Evolutionary conservation across 2,797 vertebrate species (phyloP).

Genomic region (Paguma larvata): DNA sequence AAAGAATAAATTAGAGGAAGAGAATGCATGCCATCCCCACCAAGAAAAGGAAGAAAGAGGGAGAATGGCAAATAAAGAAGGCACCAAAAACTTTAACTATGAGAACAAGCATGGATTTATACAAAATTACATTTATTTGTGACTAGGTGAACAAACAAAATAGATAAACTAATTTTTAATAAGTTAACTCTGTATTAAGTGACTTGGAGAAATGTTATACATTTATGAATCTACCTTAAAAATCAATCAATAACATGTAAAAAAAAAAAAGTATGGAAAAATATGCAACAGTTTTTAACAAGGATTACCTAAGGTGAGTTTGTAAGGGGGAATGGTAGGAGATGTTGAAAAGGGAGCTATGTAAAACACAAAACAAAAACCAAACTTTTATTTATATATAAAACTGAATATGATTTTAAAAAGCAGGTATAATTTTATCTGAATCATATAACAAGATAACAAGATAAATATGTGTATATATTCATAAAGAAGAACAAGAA

Average conservation of each 20-base stretch:
- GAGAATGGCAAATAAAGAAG: neutral
- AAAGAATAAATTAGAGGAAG: neutral
- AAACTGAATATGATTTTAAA: constrained; percentile 8
- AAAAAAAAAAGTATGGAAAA: neutral
- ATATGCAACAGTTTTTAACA: neutral
- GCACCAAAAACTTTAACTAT: neutral
- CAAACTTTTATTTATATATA: neutral
- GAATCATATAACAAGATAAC: neutral
- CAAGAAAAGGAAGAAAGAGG: neutral
- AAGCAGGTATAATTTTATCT: neutral
- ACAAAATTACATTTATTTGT: neutral
- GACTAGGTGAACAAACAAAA: neutral
- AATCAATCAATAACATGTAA: neutral
- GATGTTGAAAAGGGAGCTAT: neutral
- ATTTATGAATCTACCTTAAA: constrained; percentile 25
- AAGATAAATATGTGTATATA: neutral
- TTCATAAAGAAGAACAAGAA: neutral
- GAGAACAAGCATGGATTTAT: neutral
- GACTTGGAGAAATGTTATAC: neutral
- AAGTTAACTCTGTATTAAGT: neutral
- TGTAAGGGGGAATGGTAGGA: neutral
- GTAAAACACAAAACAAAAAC: neutral
- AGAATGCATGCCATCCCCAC: neutral
- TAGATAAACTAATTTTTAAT: neutral
- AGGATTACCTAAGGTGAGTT: neutral